A percentile compares a stretch with the other conserved stretches of the same genome.
Evolutionary conservation across 1,140 invertebrate species (phyloP).

Genomic region (Hylaeus volcanicus): DNA sequence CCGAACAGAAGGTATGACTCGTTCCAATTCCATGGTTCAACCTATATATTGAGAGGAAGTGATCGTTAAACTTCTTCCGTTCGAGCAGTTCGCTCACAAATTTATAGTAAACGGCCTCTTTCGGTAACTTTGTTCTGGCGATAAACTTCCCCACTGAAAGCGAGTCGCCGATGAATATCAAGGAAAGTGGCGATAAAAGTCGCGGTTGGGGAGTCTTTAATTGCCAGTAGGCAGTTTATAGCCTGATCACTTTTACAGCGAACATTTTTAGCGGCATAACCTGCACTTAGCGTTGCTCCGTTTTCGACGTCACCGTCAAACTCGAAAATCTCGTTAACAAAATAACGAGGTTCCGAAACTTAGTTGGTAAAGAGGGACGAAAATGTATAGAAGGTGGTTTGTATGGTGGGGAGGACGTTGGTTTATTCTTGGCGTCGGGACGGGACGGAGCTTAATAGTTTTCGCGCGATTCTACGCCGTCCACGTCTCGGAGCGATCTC

Average conservation of each 20-base stretch:
- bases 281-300: no score
- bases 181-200: not conserved
- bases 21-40: no score
- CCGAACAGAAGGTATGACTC: no score
- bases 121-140: not conserved
- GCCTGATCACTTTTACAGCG: no score
- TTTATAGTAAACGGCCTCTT: slow-evolving; percentile 15
- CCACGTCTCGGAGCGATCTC: slow-evolving; percentile 36
- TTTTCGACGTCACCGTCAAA: no score
- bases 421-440: slow-evolving; percentile 77
- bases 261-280: not conserved
- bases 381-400: slow-evolving; percentile 59
- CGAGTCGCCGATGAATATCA: not conserved
- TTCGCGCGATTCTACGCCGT: slow-evolving; percentile 67
- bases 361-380: slow-evolving; percentile 31
- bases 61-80: slow-evolving; percentile 36
- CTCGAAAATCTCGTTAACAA: not conserved
- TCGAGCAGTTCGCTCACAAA: not conserved
- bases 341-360: slow-evolving; percentile 18
- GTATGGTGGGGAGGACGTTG: slow-evolving; percentile 64
- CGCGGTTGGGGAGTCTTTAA: not conserved
- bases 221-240: not conserved
- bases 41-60: slow-evolving; percentile 21
- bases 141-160: not conserved
- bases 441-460: slow-evolving; percentile 68